phyloP scores from a whole-genome alignment of 2,888 invertebrate genomes.

The Drosophila greeni region DNA sequence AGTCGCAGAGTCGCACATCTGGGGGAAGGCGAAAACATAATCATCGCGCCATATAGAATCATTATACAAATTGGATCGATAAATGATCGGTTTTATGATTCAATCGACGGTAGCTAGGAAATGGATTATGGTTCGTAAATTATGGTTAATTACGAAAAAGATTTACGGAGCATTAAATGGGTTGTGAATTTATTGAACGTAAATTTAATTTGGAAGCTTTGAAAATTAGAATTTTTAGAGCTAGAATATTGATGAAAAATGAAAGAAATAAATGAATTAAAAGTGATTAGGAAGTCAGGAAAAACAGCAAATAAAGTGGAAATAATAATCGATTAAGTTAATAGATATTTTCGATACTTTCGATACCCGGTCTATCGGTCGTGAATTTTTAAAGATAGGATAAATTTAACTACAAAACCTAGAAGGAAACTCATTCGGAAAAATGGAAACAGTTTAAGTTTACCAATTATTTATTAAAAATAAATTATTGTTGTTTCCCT shows the following conservation, averaged over 20 bases:
- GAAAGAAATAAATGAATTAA: not conserved
- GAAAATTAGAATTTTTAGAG: not conserved
- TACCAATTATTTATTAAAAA: not conserved
- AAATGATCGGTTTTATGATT: conserved; percentile 18
- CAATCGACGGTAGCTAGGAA: conserved; percentile 30
- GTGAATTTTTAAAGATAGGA: too few species aligned
- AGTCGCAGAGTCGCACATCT: conserved; percentile 25
- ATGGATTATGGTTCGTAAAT: conserved; percentile 2
- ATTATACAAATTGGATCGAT: conserved; percentile 40
- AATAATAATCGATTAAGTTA: too few species aligned
- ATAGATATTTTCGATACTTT: too few species aligned
- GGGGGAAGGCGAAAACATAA: conserved; percentile 37
- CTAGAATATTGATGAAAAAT: not conserved
- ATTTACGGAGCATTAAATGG: conserved; percentile 2
- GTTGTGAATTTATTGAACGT: not conserved
- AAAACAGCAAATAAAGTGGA: too few species aligned
- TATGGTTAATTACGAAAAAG: not conserved
- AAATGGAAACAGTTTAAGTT: not conserved
- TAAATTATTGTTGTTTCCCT: not conserved
- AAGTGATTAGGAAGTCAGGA: not conserved
- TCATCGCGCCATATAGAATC: conserved; percentile 20
- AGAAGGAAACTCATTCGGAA: not conserved
- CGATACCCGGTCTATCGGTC: too few species aligned
- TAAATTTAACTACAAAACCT: too few species aligned
- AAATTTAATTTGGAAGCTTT: not conserved